A percentile compares a stretch with the other conserved stretches of the same genome.
These are phyloP conservation scores for Antigone vipio DNA, from an alignment of 2,113 vertebrate genomes.

Conservation along the genomic window DNA sequence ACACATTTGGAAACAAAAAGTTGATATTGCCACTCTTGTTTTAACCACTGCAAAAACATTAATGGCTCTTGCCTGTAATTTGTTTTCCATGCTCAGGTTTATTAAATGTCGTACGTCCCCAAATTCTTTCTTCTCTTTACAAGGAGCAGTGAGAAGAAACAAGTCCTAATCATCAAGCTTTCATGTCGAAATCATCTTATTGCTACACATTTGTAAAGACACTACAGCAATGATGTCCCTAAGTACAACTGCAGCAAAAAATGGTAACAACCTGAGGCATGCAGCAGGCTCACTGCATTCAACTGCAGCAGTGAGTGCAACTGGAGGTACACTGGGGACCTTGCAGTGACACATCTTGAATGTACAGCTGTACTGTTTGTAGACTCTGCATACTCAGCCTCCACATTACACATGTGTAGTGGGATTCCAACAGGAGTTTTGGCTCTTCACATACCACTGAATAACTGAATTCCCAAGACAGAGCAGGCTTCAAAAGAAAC, in stretches of 20 bases:
- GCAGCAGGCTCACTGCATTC: background rate
- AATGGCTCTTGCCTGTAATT: background rate
- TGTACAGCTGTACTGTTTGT: rapidly evolving
- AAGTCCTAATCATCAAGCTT: background rate
- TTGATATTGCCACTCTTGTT: background rate
- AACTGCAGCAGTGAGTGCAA: background rate
- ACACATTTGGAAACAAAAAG: background rate
- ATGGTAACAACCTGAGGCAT: background rate
- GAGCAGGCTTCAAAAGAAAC: background rate
- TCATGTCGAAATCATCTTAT: background rate
- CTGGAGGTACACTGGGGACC: rapidly evolving
- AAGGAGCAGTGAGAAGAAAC: background rate
- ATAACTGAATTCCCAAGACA: background rate
- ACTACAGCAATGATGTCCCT: background rate
- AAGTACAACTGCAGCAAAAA: background rate
- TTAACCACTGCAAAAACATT: background rate
- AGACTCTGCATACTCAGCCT: background rate
- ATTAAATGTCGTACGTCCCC: background rate
- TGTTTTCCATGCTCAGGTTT: background rate
- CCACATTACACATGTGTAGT: rapidly evolving
- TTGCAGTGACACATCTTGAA: rapidly evolving
- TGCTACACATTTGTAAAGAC: background rate
- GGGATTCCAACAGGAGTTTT: background rate
- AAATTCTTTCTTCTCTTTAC: background rate
- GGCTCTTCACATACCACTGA: background rate